Base-by-base conservation (phyloP, 2,113 vertebrate genomes). In the Dasyurus viverrinus region DNA sequence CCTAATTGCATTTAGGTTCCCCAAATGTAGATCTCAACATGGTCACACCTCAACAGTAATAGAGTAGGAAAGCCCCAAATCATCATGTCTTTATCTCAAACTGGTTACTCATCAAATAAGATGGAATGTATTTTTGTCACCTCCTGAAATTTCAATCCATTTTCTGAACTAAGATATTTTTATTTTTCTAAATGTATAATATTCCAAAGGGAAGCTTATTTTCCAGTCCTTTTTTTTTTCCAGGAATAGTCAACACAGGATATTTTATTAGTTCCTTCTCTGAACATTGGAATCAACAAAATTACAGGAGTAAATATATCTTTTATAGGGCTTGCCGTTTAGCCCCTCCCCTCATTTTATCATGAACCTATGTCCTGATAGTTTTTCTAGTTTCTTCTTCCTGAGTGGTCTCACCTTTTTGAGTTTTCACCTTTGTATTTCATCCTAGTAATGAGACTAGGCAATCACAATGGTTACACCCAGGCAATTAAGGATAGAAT, bases 211-310 rank as follows among this genome's bases (percentile, higher is more conserved):
- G 36, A n/a, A 68, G 12, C 30, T 68, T 36, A 68, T 12, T 30
- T n/a, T 68, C 11, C 30, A 36, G 10, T 36, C 27, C 57, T 68
- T 68, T 68, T 11, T 36, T 68, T 27, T 47, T n/a, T n/a, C 47
- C 47, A 4, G 30, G 2, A 11, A 68, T 1, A 30, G 10, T 36
- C 54, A 9, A 26, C 54, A 26, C 25, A 26, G 25, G 54, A 26
- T 26, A 25, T 8, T 8, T 9, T 26, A 55, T 8, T 55, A 8
- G 12, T 68, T 36, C 16, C 36, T 68, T 12, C 30, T n/a, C 30
- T 5, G 14, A n/a, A 14, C 14, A n/a, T 0, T 0, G 12, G 11
- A 0, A n/a, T 4, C 9, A 57, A 27, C 6, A 26, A 30, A 27
- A 57, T 27, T 57, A 27, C 55, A 27, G 26, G 12, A 68, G 30